These are phyloP conservation scores for Tapirus indicus DNA, from an alignment of 2,797 vertebrate species.

Conservation along the genomic window DNA sequence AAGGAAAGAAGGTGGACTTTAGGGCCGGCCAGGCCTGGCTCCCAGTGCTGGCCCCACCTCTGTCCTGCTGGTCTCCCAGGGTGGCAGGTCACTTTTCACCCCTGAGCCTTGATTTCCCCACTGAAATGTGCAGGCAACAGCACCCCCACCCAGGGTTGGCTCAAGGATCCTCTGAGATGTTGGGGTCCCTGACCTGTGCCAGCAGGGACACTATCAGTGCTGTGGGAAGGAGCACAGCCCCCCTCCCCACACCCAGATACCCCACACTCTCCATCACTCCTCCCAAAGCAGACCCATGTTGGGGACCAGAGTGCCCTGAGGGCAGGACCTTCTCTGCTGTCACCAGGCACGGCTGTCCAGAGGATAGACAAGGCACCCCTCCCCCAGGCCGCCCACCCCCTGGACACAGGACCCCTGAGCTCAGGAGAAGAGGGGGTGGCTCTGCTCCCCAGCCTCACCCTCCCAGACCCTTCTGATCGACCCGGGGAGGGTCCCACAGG, in stretches of 20 bases:
- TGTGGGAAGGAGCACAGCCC: accelerated
- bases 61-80: too few species aligned
- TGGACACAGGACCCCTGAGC: neutral
- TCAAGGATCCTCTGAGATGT: neutral
- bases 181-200: accelerated
- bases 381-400: accelerated
- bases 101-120: neutral
- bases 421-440: accelerated
- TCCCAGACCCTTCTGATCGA: accelerated
- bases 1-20: neutral
- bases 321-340: neutral
- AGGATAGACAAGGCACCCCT: neutral
- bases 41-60: neutral
- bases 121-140: accelerated
- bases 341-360: neutral
- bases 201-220: accelerated
- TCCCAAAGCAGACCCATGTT: neutral
- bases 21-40: neutral
- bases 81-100: neutral
- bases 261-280: neutral
- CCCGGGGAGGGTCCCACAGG: accelerated
- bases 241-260: accelerated
- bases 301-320: neutral
- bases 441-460: accelerated
- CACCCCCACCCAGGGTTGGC: too few species aligned